A percentile compares a stretch with the other conserved stretches of the same genome.
Conservation (phyloP, 2,888 invertebrate species). For the Cheilosia scutellata region DNA sequence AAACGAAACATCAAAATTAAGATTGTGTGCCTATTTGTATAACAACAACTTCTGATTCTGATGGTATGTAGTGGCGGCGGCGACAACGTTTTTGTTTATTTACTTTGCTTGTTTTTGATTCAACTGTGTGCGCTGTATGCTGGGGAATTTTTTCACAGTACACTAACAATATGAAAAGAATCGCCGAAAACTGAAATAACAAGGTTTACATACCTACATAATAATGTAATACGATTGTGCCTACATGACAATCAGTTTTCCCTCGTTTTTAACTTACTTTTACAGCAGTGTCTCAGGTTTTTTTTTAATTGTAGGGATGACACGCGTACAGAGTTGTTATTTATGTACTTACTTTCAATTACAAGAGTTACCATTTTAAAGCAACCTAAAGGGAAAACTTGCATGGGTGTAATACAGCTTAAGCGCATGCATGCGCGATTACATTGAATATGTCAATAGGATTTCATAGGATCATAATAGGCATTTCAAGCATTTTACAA, state of each 20-base stretch:
- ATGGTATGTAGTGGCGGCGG: conserved; percentile 32
- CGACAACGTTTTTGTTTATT: conserved; percentile 37
- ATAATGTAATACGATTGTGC: neutral
- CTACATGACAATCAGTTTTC: neutral
- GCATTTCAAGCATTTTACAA: no score
- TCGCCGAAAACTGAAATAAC: neutral
- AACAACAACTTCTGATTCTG: conserved; percentile 19
- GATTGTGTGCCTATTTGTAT: conserved; percentile 21
- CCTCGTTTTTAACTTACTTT: neutral
- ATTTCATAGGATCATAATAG: no score
- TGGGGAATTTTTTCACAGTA: conserved; percentile 1
- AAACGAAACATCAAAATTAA: conserved; percentile 29
- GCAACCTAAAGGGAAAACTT: no score
- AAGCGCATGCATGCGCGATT: no score
- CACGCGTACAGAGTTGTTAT: neutral
- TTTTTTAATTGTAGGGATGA: neutral
- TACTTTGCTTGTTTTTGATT: conserved; percentile 7
- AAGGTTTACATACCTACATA: neutral
- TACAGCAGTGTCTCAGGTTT: neutral
- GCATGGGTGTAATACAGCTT: no score
- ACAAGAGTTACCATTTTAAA: no score
- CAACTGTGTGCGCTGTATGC: neutral
- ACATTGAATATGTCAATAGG: no score
- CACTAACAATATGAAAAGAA: conserved; percentile 8
- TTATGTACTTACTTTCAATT: neutral